Conservation (phyloP, 2,113 vertebrate species). For the Chaetorhynchus papuensis region DNA sequence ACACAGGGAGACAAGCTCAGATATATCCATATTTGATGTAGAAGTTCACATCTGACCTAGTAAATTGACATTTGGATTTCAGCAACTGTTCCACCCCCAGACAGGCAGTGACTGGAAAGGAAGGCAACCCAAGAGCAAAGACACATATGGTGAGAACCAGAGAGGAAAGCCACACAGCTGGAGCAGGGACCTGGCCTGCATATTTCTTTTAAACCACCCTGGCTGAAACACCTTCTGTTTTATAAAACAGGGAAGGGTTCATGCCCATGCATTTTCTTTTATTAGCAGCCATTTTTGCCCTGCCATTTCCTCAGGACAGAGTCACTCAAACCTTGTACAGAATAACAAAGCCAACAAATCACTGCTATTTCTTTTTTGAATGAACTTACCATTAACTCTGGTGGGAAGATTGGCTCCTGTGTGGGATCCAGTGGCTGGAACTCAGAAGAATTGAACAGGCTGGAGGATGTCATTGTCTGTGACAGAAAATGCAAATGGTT, state of each 20-base stretch:
- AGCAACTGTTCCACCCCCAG: not conserved
- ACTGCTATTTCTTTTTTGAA: not conserved
- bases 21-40: not conserved
- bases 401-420: constrained; percentile 94
- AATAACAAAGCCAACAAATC: not conserved
- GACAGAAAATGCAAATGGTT: not conserved
- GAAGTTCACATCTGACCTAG: not conserved
- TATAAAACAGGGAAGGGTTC: not conserved
- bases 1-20: not conserved
- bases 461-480: constrained; percentile 62
- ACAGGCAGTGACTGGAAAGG: not conserved
- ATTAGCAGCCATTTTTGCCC: not conserved
- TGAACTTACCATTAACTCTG: constrained; percentile 83
- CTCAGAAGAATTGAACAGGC: constrained; percentile 76
- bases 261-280: not conserved
- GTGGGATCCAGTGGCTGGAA: constrained; percentile 90
- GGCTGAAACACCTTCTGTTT: not conserved
- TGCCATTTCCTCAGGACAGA: not conserved
- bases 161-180: not conserved
- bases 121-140: not conserved
- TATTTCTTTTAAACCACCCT: not conserved
- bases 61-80: not conserved
- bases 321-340: not conserved
- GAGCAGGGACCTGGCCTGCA: not conserved
- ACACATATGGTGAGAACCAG: not conserved